These are phyloP conservation scores for Sturmia bella DNA, from an alignment of 2,888 invertebrate species.

Conservation along the genomic window DNA sequence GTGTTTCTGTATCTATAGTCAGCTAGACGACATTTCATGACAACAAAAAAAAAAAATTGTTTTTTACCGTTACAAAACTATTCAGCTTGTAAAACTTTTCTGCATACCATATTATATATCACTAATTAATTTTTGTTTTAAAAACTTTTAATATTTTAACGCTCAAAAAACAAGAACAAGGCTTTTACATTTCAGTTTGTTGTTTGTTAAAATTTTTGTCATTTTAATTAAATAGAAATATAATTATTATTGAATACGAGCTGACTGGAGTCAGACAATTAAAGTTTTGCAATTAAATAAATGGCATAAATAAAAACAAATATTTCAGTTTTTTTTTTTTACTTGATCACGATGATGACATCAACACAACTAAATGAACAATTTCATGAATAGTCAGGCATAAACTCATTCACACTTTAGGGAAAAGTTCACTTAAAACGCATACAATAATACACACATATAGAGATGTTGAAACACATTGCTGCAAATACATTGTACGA, in stretches of 20 bases:
- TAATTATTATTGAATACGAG: constrained; percentile 61
- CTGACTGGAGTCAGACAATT: constrained; percentile 61
- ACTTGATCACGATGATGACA: constrained; percentile 53
- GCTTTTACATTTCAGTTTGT: constrained; percentile 5
- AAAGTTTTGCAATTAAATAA: constrained; percentile 69
- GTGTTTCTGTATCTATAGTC: too few relatives aligned
- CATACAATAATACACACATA: background rate
- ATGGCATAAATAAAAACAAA: constrained; percentile 65
- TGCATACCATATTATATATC: too few relatives aligned
- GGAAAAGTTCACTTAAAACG: too few relatives aligned
- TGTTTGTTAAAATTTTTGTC: constrained; percentile 32
- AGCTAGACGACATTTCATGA: too few relatives aligned
- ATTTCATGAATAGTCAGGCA: background rate
- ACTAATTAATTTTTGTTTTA: too few relatives aligned
- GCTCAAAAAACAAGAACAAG: too few relatives aligned
- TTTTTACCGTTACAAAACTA: too few relatives aligned
- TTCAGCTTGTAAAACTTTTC: too few relatives aligned
- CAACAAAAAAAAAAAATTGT: too few relatives aligned
- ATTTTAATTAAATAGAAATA: constrained; percentile 63
- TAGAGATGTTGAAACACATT: too few relatives aligned
- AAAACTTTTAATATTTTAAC: too few relatives aligned
- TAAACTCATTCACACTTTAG: background rate
- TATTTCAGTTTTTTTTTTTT: constrained; percentile 30
- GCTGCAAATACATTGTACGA: constrained; percentile 28
- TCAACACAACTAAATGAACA: constrained; percentile 2